Percentiles rank a stretch among this genome's conserved stretches.
phyloP scores from a whole-genome alignment of 2,888 invertebrate species.

The Dorcus parallelipipedus region DNA sequence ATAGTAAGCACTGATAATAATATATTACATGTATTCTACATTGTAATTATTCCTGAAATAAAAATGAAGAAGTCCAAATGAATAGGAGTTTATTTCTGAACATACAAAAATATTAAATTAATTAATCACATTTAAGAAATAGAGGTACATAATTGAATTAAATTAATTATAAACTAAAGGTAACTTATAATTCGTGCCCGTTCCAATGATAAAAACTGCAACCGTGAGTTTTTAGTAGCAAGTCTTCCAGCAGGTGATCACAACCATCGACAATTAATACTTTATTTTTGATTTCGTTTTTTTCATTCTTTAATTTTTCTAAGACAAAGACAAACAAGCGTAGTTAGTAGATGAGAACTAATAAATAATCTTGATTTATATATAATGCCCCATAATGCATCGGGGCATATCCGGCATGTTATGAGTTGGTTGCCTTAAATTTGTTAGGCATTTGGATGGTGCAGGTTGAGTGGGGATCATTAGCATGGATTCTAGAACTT shows the following conservation, averaged over 20 bases:
- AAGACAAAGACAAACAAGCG: constrained; percentile 40
- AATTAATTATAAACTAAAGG: constrained; percentile 26
- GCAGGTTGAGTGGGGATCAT: constrained; percentile 17
- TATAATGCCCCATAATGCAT: constrained; percentile 63
- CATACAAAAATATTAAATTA: not conserved
- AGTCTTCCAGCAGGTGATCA: constrained; percentile 45
- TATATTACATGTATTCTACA: not conserved
- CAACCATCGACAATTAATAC: constrained; percentile 33
- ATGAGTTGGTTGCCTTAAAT: constrained; percentile 39
- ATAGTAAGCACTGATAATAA: not conserved
- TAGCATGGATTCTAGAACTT: constrained; percentile 28
- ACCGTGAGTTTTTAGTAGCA: constrained; percentile 64
- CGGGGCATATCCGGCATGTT: constrained; percentile 60
- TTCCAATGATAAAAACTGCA: constrained; percentile 59
- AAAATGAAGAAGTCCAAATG: not conserved
- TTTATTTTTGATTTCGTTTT: constrained; percentile 53
- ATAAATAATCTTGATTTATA: constrained; percentile 42
- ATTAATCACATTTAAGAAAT: not conserved
- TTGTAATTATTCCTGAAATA: constrained; percentile 1
- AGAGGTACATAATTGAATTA: too few species aligned
- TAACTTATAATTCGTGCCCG: constrained; percentile 32
- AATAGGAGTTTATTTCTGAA: not conserved
- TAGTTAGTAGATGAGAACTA: too few species aligned
- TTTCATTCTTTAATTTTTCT: constrained; percentile 47
- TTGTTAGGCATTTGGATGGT: constrained; percentile 17